phyloP scores from a whole-genome alignment of 2,113 vertebrate genomes.

The Bettongia penicillata region DNA sequence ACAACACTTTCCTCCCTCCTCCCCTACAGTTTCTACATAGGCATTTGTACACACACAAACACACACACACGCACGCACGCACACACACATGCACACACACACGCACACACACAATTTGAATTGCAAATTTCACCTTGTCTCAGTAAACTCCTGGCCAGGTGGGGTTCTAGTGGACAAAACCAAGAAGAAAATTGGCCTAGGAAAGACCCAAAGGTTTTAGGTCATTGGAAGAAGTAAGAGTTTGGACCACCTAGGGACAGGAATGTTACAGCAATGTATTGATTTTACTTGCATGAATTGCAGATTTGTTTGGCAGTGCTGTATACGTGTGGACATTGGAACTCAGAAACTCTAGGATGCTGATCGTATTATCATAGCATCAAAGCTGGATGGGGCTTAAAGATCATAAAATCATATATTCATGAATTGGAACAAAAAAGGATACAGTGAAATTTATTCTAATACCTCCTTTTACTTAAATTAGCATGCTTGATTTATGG shows the following conservation, averaged over 20 bases:
- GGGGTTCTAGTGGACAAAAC: not conserved
- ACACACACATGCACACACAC: not conserved
- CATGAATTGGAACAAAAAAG: not conserved
- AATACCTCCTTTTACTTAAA: not conserved
- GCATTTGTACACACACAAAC: not conserved
- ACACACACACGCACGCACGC: not conserved
- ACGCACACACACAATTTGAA: not conserved
- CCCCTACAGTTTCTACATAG: not conserved
- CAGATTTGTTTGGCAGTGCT: not conserved
- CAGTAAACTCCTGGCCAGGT: not conserved
- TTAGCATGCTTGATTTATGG: not conserved
- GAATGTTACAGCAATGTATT: not conserved
- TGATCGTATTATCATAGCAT: conserved; percentile 1
- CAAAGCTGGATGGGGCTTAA: not conserved
- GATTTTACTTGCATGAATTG: not conserved
- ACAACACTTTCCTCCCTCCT: not conserved
- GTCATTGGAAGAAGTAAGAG: not conserved
- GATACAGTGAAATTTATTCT: not conserved
- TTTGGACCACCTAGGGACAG: not conserved
- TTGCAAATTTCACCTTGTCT: not conserved
- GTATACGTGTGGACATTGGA: not conserved
- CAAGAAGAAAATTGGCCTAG: not conserved
- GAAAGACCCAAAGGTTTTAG: not conserved
- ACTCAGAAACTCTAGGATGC: too few species aligned
- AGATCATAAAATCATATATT: not conserved